Evolutionary conservation across 2,888 invertebrate genomes (phyloP).

Genomic region (Galerucella pusilla): DNA sequence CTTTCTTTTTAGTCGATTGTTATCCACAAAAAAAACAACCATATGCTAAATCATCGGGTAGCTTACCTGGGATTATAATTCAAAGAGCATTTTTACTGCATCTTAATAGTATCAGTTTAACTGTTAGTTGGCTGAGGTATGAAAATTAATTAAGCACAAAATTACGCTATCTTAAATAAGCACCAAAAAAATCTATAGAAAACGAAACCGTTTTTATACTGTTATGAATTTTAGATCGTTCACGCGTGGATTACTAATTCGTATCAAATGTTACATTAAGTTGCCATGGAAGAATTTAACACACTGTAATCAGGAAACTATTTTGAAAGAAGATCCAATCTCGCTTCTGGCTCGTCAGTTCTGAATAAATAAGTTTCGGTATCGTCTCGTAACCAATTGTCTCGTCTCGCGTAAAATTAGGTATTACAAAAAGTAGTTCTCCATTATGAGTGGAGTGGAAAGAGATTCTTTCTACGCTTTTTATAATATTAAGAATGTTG

Average conservation of each 20-base stretch:
- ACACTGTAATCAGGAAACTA: background rate
- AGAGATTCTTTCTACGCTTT: no score
- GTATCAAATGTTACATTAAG: constrained; percentile 11
- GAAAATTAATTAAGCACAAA: constrained; percentile 51
- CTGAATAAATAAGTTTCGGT: no score
- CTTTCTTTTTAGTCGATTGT: constrained; percentile 44
- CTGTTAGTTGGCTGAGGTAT: constrained; percentile 40
- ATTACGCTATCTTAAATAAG: constrained; percentile 42
- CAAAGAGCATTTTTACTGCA: constrained; percentile 41
- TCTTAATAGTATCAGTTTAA: constrained; percentile 46
- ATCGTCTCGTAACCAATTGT: no score
- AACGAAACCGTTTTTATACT: constrained; percentile 12
- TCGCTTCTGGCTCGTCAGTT: no score
- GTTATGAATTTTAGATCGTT: constrained; percentile 22
- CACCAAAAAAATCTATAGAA: constrained; percentile 38
- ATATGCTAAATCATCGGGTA: constrained; percentile 40
- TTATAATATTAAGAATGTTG: no score
- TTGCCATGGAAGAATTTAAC: constrained; percentile 9
- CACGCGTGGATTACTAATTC: constrained; percentile 8
- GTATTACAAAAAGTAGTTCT: no score
- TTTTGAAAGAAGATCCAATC: background rate
- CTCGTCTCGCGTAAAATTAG: no score
- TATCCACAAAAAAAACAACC: constrained; percentile 40
- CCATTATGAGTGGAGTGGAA: no score
- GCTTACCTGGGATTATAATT: constrained; percentile 45